Percentiles rank a stretch among this genome's conserved stretches.
Evolutionary conservation across 2,888 invertebrate species (phyloP).

Genomic region (Tetragonisca angustula): DNA sequence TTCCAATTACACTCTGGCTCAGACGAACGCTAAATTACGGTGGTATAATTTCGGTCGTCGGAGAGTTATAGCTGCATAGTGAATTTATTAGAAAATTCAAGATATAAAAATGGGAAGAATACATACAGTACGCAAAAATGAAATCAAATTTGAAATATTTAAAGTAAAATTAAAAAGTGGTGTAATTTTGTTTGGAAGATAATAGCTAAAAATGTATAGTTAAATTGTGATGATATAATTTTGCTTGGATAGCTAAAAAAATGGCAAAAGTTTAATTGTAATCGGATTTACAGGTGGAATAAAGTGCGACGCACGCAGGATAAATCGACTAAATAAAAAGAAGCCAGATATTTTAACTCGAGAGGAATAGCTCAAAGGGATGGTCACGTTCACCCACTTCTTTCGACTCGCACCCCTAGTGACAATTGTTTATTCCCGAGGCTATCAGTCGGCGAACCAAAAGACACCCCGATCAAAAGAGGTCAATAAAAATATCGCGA

Average conservation of each 20-base stretch:
- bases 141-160: not conserved
- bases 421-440: slow-evolving; percentile 42
- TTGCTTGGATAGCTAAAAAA: too few relatives aligned
- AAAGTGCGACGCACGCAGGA: not conserved
- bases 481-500: slow-evolving; percentile 20
- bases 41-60: not conserved
- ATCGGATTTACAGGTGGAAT: not conserved
- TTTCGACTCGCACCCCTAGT: slow-evolving; percentile 11
- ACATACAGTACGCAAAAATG: not conserved
- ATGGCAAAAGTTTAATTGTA: too few relatives aligned
- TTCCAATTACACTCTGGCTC: not conserved
- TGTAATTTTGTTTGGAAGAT: not conserved
- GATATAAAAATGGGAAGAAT: fast-evolving
- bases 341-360: slow-evolving; percentile 8
- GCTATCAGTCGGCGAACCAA: slow-evolving; percentile 23
- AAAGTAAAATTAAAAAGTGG: too few relatives aligned
- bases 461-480: slow-evolving; percentile 4
- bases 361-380: slow-evolving; percentile 10
- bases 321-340: not conserved
- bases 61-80: not conserved
- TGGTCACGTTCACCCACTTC: slow-evolving; percentile 28
- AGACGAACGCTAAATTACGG: not conserved
- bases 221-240: not conserved
- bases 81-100: slow-evolving; percentile 4
- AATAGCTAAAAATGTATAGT: not conserved